These are phyloP conservation scores for Caenorhabditis wallacei DNA, from an alignment of 2,888 invertebrate species.

Conservation along the genomic window DNA sequence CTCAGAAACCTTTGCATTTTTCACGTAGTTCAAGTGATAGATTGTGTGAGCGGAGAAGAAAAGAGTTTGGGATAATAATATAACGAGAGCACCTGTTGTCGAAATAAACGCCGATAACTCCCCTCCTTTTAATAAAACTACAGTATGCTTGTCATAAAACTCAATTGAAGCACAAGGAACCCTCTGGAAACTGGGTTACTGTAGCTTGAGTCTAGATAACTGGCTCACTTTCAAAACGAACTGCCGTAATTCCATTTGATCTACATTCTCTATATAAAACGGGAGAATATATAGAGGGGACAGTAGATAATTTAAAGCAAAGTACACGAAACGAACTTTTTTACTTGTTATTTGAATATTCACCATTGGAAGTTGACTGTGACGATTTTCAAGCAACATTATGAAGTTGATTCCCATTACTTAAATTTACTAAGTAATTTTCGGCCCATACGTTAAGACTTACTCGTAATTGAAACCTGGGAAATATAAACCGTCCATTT, in stretches of 20 bases:
- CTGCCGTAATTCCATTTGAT: neutral
- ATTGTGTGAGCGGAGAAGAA: slow-evolving; percentile 29
- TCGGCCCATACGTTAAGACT: neutral
- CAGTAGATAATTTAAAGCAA: slow-evolving; percentile 5
- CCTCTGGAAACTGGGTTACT: slow-evolving; percentile 1
- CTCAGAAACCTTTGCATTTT: slow-evolving; percentile 6
- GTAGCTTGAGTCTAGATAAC: too few species aligned
- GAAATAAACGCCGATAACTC: slow-evolving; percentile 29
- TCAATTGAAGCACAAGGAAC: slow-evolving; percentile 39
- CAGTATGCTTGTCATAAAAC: slow-evolving; percentile 15
- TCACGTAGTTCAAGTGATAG: slow-evolving; percentile 6
- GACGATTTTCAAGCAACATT: slow-evolving; percentile 36
- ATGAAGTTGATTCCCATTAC: slow-evolving; percentile 24
- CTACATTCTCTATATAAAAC: slow-evolving; percentile 17
- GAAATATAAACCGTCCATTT: neutral
- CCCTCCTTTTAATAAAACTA: slow-evolving; percentile 34
- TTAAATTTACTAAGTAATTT: slow-evolving; percentile 8
- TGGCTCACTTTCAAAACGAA: slow-evolving; percentile 17
- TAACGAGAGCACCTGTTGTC: neutral
- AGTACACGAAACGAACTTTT: neutral
- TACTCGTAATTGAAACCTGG: neutral
- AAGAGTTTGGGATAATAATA: neutral
- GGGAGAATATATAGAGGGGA: slow-evolving; percentile 16
- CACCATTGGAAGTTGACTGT: slow-evolving; percentile 31
- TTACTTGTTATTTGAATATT: neutral